Evolutionary conservation across 2,888 invertebrate genomes (phyloP).

Genomic region (Muscina levida): DNA sequence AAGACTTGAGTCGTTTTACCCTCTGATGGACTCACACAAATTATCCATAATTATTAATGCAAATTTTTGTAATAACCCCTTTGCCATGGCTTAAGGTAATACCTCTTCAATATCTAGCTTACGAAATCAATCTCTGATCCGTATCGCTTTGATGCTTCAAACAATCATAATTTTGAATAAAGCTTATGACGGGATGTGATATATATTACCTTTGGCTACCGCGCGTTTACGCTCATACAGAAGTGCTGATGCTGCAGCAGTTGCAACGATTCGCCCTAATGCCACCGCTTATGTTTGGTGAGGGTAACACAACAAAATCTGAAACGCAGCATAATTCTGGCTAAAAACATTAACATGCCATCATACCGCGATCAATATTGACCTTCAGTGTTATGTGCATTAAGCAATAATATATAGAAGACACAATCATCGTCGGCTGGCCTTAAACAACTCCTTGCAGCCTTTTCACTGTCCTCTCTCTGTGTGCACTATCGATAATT

Average conservation of each 20-base stretch:
- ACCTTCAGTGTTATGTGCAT: neutral
- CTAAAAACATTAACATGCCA: neutral
- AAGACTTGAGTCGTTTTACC: too few species aligned
- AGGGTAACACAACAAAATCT: neutral
- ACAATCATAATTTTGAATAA: neutral
- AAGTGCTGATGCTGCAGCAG: neutral
- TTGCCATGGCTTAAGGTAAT: slow-evolving; percentile 6
- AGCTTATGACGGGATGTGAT: neutral
- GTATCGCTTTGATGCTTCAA: neutral
- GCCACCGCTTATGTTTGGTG: slow-evolving; percentile 4
- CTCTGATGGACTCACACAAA: too few species aligned
- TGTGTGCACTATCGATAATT: slow-evolving; percentile 33
- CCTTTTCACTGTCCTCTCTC: slow-evolving; percentile 34
- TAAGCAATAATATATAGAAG: neutral
- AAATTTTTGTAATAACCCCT: neutral
- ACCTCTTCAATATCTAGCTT: neutral
- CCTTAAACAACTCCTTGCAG: neutral
- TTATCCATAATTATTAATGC: slow-evolving; percentile 7
- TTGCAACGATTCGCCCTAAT: slow-evolving; percentile 13
- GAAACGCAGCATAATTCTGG: neutral
- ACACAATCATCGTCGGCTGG: neutral
- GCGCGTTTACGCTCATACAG: neutral
- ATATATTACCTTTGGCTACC: neutral
- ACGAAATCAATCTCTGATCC: slow-evolving; percentile 3
- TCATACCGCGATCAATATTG: neutral